Conservation (phyloP, 2,797 vertebrate species). For the Eulemur albifrons region DNA sequence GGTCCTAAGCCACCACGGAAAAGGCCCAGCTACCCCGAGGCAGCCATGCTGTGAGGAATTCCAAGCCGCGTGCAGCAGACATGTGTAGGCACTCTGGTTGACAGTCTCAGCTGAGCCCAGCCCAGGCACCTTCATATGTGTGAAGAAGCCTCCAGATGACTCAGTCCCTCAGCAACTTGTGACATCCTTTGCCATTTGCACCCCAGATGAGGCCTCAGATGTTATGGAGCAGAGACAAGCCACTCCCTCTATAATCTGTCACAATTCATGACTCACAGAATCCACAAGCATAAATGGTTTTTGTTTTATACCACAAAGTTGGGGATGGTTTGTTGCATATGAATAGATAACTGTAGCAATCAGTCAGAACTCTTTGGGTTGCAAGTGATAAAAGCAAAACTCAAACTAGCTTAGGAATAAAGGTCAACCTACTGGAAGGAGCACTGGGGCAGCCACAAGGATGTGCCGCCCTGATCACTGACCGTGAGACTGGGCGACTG, state of each 20-base stretch:
- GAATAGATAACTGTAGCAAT: not conserved
- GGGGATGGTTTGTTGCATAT: not conserved
- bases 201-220: not conserved
- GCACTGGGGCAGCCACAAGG: no score
- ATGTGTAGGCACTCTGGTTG: not conserved
- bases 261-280: not conserved
- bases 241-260: not conserved
- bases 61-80: not conserved
- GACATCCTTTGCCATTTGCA: not conserved
- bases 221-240: not conserved
- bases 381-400: not conserved
- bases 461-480: not conserved
- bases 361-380: not conserved
- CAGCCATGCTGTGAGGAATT: not conserved
- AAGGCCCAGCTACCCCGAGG: not conserved
- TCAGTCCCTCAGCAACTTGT: not conserved
- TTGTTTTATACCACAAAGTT: not conserved
- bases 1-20: not conserved
- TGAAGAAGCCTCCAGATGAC: not conserved
- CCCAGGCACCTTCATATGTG: accelerated
- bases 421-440: not conserved
- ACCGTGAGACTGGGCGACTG: not conserved
- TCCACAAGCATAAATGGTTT: not conserved
- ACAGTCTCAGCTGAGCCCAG: not conserved
- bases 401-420: not conserved